Conservation (phyloP, 1,140 invertebrate species). For the Neotoxoptera formosana region DNA sequence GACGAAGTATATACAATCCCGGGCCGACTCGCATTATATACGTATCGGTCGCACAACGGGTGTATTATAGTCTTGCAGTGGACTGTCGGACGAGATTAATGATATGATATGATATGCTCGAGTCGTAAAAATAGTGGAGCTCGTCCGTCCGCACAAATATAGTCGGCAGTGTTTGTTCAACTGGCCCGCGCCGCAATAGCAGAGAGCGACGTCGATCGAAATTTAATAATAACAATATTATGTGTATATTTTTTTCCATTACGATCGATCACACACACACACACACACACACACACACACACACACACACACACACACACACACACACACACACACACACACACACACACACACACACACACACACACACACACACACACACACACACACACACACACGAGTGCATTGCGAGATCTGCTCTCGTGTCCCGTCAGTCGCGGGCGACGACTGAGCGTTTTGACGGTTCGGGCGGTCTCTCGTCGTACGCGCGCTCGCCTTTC, state of each 20-base stretch:
- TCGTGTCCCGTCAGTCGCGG: not conserved
- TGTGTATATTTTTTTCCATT: not conserved
- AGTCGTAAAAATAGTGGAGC: not conserved
- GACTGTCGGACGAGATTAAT: slow-evolving; percentile 28
- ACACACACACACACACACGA: not conserved
- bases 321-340: no score
- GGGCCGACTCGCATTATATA: no score
- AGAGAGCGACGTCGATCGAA: not conserved
- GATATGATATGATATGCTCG: not conserved
- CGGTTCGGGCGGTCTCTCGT: slow-evolving; percentile 24
- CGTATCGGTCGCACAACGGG: not conserved
- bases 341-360: not conserved
- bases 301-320: no score
- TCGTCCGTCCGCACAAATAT: not conserved
- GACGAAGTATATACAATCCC: not conserved
- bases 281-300: not conserved
- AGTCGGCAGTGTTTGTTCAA: slow-evolving; percentile 39
- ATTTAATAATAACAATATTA: slow-evolving; percentile 29
- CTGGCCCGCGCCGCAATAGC: not conserved
- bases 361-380: not conserved
- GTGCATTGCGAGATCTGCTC: not conserved
- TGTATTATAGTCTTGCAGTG: no score
- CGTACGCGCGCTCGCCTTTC: slow-evolving; percentile 30
- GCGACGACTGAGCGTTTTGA: slow-evolving; percentile 20
- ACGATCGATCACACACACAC: not conserved